Conservation (phyloP, 2,113 vertebrate species). For the Mormoops blainvillei region DNA sequence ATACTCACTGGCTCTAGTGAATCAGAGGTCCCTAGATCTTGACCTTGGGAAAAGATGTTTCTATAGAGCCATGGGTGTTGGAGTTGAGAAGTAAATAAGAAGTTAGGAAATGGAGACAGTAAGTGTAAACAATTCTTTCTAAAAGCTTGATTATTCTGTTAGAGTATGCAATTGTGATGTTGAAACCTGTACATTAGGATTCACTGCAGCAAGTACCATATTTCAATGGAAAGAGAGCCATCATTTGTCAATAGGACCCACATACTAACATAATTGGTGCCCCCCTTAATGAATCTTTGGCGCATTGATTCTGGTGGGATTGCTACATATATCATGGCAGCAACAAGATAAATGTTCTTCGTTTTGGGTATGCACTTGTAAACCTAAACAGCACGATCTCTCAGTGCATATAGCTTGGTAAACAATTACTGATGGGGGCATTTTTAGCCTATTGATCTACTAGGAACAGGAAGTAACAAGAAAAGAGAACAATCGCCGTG, state of each 20-base stretch:
- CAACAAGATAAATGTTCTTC: conserved; percentile 17
- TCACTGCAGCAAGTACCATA: background rate
- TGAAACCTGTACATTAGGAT: background rate
- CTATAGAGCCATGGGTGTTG: background rate
- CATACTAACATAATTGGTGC: background rate
- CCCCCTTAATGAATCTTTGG: background rate
- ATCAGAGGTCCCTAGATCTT: background rate
- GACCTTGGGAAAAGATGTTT: background rate
- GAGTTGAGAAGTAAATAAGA: background rate
- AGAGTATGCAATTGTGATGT: background rate
- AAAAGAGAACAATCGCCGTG: background rate
- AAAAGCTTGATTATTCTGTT: background rate
- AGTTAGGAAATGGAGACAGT: background rate
- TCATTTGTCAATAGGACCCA: background rate
- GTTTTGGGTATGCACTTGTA: background rate
- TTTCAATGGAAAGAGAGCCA: conserved; percentile 2
- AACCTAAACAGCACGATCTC: background rate
- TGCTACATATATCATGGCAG: background rate
- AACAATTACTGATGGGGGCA: background rate
- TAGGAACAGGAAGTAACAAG: conserved; percentile 11
- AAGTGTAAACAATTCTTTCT: background rate
- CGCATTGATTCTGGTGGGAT: background rate
- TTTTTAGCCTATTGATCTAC: background rate
- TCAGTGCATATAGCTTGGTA: background rate
- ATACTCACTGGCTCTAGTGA: background rate